Conservation (phyloP, 2,797 vertebrate genomes). For the Distichodus sexfasciatus region DNA sequence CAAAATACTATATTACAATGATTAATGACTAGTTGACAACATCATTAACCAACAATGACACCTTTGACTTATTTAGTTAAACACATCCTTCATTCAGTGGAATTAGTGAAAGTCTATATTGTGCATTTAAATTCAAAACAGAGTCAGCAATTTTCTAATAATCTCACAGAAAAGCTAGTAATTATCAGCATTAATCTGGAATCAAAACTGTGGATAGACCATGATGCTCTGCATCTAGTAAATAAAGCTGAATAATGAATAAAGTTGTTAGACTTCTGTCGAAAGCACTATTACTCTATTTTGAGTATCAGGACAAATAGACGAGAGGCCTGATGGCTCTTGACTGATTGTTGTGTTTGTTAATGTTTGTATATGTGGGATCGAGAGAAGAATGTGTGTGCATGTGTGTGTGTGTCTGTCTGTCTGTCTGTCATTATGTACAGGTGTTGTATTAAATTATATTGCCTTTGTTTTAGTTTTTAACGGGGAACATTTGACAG, state of each 20-base stretch:
- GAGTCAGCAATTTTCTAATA: constrained; percentile 12
- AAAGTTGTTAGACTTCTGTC: not conserved
- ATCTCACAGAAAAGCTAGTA: not conserved
- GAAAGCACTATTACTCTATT: not conserved
- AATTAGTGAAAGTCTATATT: not conserved
- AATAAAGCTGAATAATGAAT: not conserved
- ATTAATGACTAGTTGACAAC: no score
- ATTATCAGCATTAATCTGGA: constrained; percentile 8
- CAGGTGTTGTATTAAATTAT: constrained; percentile 35
- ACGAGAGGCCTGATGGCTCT: not conserved
- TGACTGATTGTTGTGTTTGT: not conserved
- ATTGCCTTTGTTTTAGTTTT: not conserved
- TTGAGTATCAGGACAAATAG: not conserved
- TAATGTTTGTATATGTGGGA: not conserved
- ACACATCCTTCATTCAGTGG: not conserved
- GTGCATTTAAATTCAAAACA: not conserved
- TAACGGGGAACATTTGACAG: not conserved
- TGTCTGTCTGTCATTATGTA: not conserved
- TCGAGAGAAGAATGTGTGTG: constrained; percentile 21
- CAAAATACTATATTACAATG: no score
- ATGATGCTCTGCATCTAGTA: not conserved
- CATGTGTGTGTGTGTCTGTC: not conserved
- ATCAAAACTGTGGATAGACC: not conserved
- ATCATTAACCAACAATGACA: no score
- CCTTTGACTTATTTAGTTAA: no score